phyloP scores from a whole-genome alignment of 2,797 vertebrate species.

The Brachyalestes nurse region DNA sequence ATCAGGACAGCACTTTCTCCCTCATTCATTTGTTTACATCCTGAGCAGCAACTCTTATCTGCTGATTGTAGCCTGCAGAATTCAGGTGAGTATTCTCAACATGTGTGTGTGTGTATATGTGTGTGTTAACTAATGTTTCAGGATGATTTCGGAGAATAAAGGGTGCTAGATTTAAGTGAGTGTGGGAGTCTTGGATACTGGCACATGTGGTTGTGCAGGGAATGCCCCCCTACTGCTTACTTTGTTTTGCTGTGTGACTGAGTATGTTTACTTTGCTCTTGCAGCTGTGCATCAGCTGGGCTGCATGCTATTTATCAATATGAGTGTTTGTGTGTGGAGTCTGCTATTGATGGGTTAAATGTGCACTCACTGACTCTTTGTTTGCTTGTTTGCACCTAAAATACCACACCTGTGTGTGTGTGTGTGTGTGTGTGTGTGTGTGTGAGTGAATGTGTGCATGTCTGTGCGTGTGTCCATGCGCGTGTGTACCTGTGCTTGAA shows the following conservation, averaged over 20 bases:
- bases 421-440: not conserved
- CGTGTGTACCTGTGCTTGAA: not conserved
- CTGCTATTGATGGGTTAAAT: no score
- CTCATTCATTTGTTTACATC: conserved; percentile 20
- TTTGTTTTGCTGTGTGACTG: conserved; percentile 12
- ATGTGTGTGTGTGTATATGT: not conserved
- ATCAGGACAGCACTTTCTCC: not conserved
- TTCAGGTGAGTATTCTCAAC: conserved; percentile 39
- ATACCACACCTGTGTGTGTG: not conserved
- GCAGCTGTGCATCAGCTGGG: not conserved
- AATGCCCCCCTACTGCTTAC: conserved; percentile 3
- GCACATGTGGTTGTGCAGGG: not conserved
- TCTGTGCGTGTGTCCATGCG: no score
- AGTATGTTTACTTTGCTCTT: not conserved
- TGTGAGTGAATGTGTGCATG: not conserved
- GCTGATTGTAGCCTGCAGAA: not conserved
- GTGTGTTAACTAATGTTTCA: not conserved
- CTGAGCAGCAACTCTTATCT: not conserved
- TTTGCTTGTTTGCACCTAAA: not conserved
- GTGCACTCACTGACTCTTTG: no score
- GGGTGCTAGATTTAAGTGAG: not conserved
- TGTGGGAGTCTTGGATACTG: not conserved
- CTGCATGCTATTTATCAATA: not conserved
- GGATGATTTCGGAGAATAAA: not conserved
- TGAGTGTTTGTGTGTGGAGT: no score